Conservation (phyloP, 2,888 invertebrate genomes). For the Agonopterix arenella region DNA sequence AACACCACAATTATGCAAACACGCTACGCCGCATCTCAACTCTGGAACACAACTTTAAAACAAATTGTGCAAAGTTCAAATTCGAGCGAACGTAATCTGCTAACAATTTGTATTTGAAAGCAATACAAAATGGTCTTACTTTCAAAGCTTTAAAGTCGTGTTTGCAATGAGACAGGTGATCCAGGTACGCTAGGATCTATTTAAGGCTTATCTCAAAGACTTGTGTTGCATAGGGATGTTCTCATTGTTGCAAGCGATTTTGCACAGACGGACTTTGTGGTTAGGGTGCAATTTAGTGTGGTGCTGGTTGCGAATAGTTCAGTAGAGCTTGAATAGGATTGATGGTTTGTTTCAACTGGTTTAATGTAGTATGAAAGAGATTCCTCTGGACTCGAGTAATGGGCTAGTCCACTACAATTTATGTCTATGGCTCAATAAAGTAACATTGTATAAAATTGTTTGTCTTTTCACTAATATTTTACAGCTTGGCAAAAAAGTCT, state of each 20-base stretch:
- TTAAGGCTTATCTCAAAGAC: slow-evolving; percentile 17
- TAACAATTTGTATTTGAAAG: background rate
- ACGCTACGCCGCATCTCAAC: background rate
- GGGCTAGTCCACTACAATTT: too few relatives aligned
- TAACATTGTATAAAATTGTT: too few relatives aligned
- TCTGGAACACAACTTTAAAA: slow-evolving; percentile 1
- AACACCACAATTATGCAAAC: slow-evolving; percentile 20
- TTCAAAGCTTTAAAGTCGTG: background rate
- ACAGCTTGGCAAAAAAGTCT: too few relatives aligned
- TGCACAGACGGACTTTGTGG: background rate
- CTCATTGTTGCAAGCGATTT: background rate
- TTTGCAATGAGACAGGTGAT: slow-evolving; percentile 5
- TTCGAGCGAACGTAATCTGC: background rate
- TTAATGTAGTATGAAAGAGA: too few relatives aligned
- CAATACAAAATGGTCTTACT: slow-evolving; percentile 1
- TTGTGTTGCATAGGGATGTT: slow-evolving; percentile 13
- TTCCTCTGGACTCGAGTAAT: too few relatives aligned
- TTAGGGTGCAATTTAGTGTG: background rate
- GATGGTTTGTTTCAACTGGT: background rate
- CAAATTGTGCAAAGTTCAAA: slow-evolving; percentile 1
- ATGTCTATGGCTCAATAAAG: too few relatives aligned
- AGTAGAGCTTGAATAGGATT: background rate
- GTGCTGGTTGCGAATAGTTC: background rate
- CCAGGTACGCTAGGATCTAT: slow-evolving; percentile 11
- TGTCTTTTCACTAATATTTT: background rate